Evolutionary conservation across 1,140 invertebrate species (phyloP), one percentile per base, ranked within the genome.

Genomic region (Augochlora pura): DNA sequence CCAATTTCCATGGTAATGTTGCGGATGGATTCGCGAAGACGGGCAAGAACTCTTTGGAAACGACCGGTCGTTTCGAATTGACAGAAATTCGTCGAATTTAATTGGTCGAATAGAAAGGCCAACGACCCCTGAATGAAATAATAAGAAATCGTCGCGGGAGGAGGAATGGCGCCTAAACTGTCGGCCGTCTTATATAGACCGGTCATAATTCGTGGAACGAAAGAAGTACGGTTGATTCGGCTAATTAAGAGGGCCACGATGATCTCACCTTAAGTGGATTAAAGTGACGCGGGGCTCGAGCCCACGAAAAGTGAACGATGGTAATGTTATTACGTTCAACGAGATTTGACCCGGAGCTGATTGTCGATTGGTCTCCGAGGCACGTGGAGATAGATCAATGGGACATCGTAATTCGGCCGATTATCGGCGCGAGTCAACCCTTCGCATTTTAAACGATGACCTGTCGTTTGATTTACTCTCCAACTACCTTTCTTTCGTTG

Each of bases 261-360:
- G 74, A 77, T 69, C 74, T 70, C 76, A 72, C 46, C 69, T 54
- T 78, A 78, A 78, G 60, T 64, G 69, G 69, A 78, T 78, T 54
- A 72, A 57, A 72, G 49, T 57, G 71, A 39, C 21, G 38, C 46
- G 39, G 32, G 39, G 46, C 60, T 72, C 59, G 21, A 42, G 46
- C 46, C 18, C 42, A 57, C 60, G 60, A 78, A 78, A 52, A 78
- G 46, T 39, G n/a, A 59, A 69, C 38, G 32, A 49, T 12, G 16
- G 21, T 62, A 69, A 70, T 42, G 16, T 59, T 14, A 32, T 77
- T 70, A 70, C 42, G 25, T 21, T 38, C 46, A 46, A 57, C 23
- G 46, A 63, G 76, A 78, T 64, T 72, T 57, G 5, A 18, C 21
- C 39, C 42, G 23, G 42, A 21, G 49, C 49, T 52, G 49, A 52